These are phyloP conservation scores for Sorex araneus DNA, from an alignment of 2,113 vertebrate genomes.

Conservation along the genomic window DNA sequence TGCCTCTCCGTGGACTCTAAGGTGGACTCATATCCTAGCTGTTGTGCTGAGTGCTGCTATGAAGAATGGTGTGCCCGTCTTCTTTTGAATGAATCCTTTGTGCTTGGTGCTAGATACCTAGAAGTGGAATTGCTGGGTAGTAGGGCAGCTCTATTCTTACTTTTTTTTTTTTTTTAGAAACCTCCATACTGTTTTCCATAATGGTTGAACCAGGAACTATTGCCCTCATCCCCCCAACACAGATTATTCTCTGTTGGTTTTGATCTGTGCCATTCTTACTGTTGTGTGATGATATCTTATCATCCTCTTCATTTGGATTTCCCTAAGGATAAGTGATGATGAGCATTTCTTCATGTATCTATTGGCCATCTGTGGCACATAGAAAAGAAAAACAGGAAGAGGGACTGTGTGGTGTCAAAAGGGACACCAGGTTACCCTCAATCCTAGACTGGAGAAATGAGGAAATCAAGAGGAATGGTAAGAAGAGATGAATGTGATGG, in stretches of 20 bases:
- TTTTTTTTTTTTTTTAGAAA: neutral
- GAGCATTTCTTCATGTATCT: neutral
- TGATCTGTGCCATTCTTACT: neutral
- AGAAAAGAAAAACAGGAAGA: too few relatives aligned
- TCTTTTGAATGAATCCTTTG: too few relatives aligned
- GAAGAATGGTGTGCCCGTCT: too few relatives aligned
- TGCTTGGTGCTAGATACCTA: neutral
- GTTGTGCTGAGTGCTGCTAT: too few relatives aligned
- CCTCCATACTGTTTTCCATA: neutral
- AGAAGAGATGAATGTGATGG: too few relatives aligned
- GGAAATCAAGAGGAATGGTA: too few relatives aligned
- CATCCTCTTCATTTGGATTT: slow-evolving; percentile 6
- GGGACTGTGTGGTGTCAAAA: too few relatives aligned
- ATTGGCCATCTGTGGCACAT: neutral
- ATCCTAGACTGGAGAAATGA: too few relatives aligned
- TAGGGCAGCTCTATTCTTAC: neutral
- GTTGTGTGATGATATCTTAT: neutral
- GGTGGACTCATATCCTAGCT: too few relatives aligned
- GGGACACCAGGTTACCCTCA: too few relatives aligned
- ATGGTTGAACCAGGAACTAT: neutral
- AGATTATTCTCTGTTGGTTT: neutral
- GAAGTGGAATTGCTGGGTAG: neutral
- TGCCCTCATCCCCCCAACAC: neutral
- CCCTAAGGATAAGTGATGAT: neutral
- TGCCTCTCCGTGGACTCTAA: too few relatives aligned